Base-by-base conservation (phyloP, 2,113 vertebrate genomes). In the Origma solitaria region DNA sequence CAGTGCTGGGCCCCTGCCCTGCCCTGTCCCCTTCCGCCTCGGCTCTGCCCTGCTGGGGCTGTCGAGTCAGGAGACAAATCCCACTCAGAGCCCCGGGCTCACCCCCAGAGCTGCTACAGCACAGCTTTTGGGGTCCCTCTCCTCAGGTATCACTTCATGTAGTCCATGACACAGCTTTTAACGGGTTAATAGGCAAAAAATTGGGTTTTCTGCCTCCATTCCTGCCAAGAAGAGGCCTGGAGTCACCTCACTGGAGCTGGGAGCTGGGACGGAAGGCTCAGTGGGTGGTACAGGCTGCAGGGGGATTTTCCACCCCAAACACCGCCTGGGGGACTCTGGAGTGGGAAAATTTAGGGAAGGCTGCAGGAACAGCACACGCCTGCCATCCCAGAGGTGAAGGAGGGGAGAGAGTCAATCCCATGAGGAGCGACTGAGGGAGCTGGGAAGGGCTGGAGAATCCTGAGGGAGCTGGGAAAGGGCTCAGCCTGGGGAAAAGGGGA, bases 81-180 rank as follows among this genome's bases (percentile, higher is more conserved):
- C 2, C 31, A 17, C 17, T 11, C 35, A 35, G 27, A 15, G 6
- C 11, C 31, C 15, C 0, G 2, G 31, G 10, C 20, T 69, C 3
- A 1, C 13, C 37, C n/a, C 53, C 62, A 51, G 57, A 47, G 44
- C 76, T 56, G 33, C 18, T 64, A 8, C 53, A n/a, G 18, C 24
- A 10, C 2, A 10, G 5, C 11, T 19, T 61, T n/a, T 69, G 37
- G 44, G 25, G 17, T 61, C 31, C 27, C 13, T 72, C 40, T 92
- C 28, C 37, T 80, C 49, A 27, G 25, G 7, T 20, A n/a, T 30
- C 27, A 5, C 53, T 50, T 54, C 15, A 7, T 18, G 15, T 10
- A 20, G 30, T 28, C 45, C 40, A 24, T 4, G 40, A 58, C 35
- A 2, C 40, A 76, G 44, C 12, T 77, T 73, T 72, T 56, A 61